phyloP scores from a whole-genome alignment of 2,113 vertebrate genomes.

The Melospiza georgiana region DNA sequence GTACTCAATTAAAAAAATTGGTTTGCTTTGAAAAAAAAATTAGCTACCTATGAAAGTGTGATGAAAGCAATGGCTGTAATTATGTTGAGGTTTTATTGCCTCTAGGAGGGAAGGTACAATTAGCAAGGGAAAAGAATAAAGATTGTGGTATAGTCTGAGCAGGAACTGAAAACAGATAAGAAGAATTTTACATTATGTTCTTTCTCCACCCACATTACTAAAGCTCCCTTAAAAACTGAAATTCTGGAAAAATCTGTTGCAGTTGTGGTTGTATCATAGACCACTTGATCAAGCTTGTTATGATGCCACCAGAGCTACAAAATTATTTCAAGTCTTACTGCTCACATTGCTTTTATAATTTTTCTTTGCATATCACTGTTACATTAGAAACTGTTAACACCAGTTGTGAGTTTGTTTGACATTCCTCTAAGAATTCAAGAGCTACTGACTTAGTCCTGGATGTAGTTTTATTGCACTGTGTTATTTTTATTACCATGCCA shows the following conservation, averaged over 20 bases:
- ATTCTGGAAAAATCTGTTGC: neutral
- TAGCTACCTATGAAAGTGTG: neutral
- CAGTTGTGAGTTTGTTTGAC: neutral
- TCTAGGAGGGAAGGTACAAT: neutral
- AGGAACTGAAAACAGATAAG: neutral
- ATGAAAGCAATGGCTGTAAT: neutral
- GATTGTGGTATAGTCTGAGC: neutral
- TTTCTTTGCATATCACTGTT: neutral
- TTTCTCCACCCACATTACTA: neutral
- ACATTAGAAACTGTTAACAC: neutral
- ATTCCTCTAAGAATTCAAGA: neutral
- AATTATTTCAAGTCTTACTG: neutral
- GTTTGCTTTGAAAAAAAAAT: neutral
- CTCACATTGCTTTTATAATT: neutral
- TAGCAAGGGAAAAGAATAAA: neutral
- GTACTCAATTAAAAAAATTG: neutral
- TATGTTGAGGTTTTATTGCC: neutral
- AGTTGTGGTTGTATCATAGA: neutral
- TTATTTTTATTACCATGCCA: slow-evolving; percentile 62
- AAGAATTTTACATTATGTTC: neutral
- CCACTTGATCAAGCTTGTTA: neutral
- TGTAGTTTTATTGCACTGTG: slow-evolving; percentile 48
- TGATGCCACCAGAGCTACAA: neutral
- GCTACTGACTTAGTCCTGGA: neutral
- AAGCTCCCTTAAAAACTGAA: neutral